Evolutionary conservation across 2,888 invertebrate species (phyloP).

Genomic region (Lathronympha strigana): DNA sequence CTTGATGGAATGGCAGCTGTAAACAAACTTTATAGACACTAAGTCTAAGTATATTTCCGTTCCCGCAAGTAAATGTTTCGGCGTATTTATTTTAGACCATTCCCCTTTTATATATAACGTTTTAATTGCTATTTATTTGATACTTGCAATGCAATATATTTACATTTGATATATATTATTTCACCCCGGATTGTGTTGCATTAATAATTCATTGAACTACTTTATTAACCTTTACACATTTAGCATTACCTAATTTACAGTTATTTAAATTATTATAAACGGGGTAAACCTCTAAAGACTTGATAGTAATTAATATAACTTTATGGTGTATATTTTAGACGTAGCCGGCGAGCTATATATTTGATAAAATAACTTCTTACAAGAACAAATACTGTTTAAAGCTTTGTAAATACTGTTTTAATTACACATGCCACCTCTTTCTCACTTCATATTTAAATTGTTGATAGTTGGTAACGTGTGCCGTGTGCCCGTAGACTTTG

Average conservation of each 20-base stretch:
- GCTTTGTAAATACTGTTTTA: constrained; percentile 1
- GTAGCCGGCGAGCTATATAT: not conserved
- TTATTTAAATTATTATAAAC: constrained; percentile 31
- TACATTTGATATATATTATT: too few relatives aligned
- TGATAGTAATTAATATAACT: constrained; percentile 14
- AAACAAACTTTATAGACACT: constrained; percentile 52
- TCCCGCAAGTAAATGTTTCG: not conserved
- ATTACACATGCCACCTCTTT: not conserved
- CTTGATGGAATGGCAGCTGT: constrained; percentile 46
- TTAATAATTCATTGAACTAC: constrained; percentile 15
- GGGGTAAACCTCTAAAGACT: not conserved
- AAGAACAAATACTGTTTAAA: not conserved
- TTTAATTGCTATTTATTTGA: constrained; percentile 1
- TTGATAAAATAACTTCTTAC: not conserved
- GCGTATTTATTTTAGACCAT: not conserved
- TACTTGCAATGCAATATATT: not conserved
- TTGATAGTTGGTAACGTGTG: not conserved
- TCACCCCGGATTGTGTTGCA: not conserved
- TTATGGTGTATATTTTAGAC: not conserved
- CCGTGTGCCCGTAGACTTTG: not conserved
- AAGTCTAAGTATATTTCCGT: not conserved
- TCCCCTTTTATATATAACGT: not conserved
- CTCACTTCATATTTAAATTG: not conserved
- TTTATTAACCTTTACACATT: constrained; percentile 11
- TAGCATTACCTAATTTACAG: constrained; percentile 27